A percentile compares a stretch with the other conserved stretches of the same genome.
Evolutionary conservation across 2,888 invertebrate genomes (phyloP).

Genomic region (Scaptomyza polygonia): DNA sequence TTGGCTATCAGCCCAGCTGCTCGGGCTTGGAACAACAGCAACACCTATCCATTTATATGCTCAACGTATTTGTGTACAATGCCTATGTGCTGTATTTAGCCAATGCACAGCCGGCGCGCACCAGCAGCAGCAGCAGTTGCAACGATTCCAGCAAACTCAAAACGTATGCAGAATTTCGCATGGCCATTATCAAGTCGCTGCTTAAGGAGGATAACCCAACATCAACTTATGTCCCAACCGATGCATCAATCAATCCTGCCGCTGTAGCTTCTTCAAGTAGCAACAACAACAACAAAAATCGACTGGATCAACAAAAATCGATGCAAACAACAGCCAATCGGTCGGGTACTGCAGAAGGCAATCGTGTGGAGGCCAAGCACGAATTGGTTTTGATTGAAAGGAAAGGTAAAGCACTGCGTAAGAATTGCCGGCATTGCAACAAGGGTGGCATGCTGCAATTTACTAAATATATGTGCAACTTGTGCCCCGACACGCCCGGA

Average conservation of each 20-base stretch:
- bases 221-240: not conserved
- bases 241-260: not conserved
- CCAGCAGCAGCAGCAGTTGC: not conserved
- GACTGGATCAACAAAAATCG: constrained; percentile 6
- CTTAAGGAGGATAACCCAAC: constrained; percentile 40
- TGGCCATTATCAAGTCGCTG: constrained; percentile 56
- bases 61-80: constrained; percentile 66
- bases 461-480: constrained; percentile 63
- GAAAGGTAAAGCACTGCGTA: constrained; percentile 55
- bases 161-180: constrained; percentile 61
- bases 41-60: constrained; percentile 55
- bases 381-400: constrained; percentile 45
- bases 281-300: not conserved
- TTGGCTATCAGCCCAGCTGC: constrained; percentile 56
- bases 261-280: not conserved
- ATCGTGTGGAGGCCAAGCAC: constrained; percentile 23
- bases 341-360: not conserved
- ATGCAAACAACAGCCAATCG: constrained; percentile 7
- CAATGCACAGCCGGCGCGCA: constrained; percentile 40
- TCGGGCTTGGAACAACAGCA: constrained; percentile 55
- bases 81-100: constrained; percentile 56
- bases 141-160: constrained; percentile 34
- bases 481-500: constrained; percentile 68
- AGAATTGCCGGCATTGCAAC: constrained; percentile 68
- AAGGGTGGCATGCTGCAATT: constrained; percentile 68